Evolutionary conservation across 2,797 vertebrate genomes (phyloP), one percentile per base, ranked within the genome.

Genomic region (Coreius guichenoti): DNA sequence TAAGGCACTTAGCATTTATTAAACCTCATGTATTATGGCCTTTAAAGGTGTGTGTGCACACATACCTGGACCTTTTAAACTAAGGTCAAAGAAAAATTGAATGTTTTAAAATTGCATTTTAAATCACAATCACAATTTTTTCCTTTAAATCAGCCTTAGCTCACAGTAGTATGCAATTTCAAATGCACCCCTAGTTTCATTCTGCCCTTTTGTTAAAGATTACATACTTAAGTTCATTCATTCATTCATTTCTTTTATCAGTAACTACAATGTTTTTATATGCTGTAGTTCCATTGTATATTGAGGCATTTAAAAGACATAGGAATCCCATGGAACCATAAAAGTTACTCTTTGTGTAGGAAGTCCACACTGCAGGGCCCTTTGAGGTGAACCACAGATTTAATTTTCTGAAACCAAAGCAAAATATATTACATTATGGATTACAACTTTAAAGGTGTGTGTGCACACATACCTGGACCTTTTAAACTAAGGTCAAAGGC

Each of bases 401-500:
- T 73, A 85, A 88, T 89, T 89, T 86, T 83, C 36, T 85, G 85
- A 81, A 89, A 89, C 82, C 85, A 85, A 86, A 89, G 84, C 69
- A 33, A 85, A 83, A 86, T 88, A 70, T 82, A 86, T 83, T 67
- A 77, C 75, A 84, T 87, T 67, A 72, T 70, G 80, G 75, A 65
- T 63, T 79, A 47, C 86, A 87, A 65, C 63, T 72, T 63, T 61
- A 82, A 65, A 76, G 21, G 43, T 56, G 36, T 33, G 39, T 43
- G 58, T 67, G 75, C 39, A 31, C 63, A 74, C 76, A 81, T 72
- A 51, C 67, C 82, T 54, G 83, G 75, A 86, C 73, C 80, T 86
- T 87, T 87, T 82, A 78, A 76, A 81, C 72, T 73, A 81, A 76
- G 77, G 83, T 85, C 84, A 87, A 89, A 86, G 63, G 68, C 79